Conservation (phyloP, 2,113 vertebrate species). For the Cettia cetti region DNA sequence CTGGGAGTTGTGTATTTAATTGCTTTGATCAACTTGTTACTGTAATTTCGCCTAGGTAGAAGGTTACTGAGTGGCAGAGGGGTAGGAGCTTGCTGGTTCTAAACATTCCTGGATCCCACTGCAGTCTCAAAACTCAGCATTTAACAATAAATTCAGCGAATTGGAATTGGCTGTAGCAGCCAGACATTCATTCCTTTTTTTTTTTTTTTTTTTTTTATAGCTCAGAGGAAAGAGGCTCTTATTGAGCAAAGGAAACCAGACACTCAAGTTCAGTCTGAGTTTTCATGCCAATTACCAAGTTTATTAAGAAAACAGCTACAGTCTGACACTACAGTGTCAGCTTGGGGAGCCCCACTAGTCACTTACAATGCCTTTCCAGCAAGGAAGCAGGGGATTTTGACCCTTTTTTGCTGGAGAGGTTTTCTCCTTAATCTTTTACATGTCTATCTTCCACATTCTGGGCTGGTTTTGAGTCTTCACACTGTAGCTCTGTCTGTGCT, state of each 20-base stretch:
- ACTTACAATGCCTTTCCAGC: not conserved
- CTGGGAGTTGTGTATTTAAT: not conserved
- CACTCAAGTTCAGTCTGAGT: not conserved
- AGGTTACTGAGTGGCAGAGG: not conserved
- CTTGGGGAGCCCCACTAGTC: not conserved
- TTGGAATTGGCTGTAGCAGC: not conserved
- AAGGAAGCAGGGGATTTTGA: not conserved
- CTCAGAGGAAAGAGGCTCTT: slow-evolving; percentile 9
- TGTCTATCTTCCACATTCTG: not conserved
- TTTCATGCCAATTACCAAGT: not conserved
- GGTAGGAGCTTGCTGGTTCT: not conserved
- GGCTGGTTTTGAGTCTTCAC: not conserved
- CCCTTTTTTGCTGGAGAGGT: not conserved
- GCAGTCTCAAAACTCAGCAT: not conserved
- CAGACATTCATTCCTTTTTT: not conserved
- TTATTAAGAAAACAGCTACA: not conserved
- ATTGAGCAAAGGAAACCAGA: not conserved
- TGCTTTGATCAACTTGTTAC: not conserved
- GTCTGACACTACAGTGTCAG: not conserved
- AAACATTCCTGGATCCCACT: not conserved
- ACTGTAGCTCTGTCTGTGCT: not conserved
- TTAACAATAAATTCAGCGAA: slow-evolving; percentile 29
- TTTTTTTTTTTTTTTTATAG: not conserved
- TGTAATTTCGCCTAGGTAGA: not conserved
- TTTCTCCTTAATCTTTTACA: not conserved